These are phyloP conservation scores for Spatulosminthurus flaviceps DNA, from an alignment of 2,888 invertebrate genomes.

Conservation along the genomic window DNA sequence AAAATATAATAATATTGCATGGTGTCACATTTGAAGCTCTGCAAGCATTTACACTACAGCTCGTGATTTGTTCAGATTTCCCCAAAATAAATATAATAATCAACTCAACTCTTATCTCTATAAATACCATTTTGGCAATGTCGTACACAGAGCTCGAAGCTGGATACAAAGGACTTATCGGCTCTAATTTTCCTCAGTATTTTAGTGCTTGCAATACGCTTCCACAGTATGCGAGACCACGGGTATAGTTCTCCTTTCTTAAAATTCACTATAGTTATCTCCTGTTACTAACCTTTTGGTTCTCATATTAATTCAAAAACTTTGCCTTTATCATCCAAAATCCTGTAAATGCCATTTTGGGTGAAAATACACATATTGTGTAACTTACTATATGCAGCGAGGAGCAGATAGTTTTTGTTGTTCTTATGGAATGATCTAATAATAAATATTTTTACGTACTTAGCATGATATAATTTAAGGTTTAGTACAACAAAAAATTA, in stretches of 20 bases:
- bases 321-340: too few species aligned
- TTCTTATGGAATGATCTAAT: too few species aligned
- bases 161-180: constrained; percentile 84
- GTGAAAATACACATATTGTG: too few species aligned
- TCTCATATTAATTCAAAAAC: too few species aligned
- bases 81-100: too few species aligned
- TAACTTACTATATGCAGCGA: too few species aligned
- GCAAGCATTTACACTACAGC: constrained; percentile 5
- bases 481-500: too few species aligned
- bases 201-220: constrained; percentile 36
- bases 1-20: neutral
- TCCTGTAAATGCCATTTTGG: too few species aligned
- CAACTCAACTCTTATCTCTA: neutral
- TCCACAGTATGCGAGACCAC: constrained; percentile 35
- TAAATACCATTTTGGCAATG: constrained; percentile 70
- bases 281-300: too few species aligned
- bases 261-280: neutral
- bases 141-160: constrained; percentile 92
- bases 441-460: too few species aligned
- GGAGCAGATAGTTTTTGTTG: too few species aligned
- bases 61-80: constrained; percentile 18
- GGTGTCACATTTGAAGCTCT: neutral
- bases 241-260: constrained; percentile 39
- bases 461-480: too few species aligned
- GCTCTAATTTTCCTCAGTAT: constrained; percentile 38